A percentile compares a stretch with the other conserved stretches of the same genome.
These are phyloP conservation scores for Pteropus rufus DNA, from an alignment of 2,797 vertebrate genomes.

Conservation along the genomic window DNA sequence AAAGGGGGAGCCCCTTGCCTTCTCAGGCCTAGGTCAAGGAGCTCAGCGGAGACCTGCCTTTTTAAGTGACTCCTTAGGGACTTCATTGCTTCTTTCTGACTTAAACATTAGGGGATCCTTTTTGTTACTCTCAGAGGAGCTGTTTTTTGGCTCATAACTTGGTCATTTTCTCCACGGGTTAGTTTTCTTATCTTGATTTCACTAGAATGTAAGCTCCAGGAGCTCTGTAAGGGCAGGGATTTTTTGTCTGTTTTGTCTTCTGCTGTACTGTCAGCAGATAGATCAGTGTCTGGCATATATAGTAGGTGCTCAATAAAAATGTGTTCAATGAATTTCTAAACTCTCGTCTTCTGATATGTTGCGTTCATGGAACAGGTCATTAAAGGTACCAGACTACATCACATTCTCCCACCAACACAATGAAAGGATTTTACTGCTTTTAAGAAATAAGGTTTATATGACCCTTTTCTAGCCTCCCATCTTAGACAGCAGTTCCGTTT, in stretches of 20 bases:
- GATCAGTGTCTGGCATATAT: background rate
- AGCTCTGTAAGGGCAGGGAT: background rate
- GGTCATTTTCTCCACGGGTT: background rate
- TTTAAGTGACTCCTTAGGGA: background rate
- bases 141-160: background rate
- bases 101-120: background rate
- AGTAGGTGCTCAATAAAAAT: constrained; percentile 59
- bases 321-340: background rate
- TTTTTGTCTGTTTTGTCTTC: constrained; percentile 45
- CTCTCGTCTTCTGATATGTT: constrained; percentile 15
- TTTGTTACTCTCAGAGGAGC: background rate
- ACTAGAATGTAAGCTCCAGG: background rate
- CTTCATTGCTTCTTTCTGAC: background rate
- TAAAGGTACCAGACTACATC: background rate
- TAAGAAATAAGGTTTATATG: background rate
- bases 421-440: background rate
- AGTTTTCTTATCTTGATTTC: background rate
- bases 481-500: background rate
- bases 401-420: background rate
- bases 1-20: background rate
- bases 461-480: background rate
- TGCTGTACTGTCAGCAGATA: background rate
- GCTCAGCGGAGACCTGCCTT: background rate
- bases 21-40: background rate
- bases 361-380: background rate